These are phyloP conservation scores for Brachionichthys hirsutus DNA, from an alignment of 2,113 vertebrate species.

Conservation along the genomic window DNA sequence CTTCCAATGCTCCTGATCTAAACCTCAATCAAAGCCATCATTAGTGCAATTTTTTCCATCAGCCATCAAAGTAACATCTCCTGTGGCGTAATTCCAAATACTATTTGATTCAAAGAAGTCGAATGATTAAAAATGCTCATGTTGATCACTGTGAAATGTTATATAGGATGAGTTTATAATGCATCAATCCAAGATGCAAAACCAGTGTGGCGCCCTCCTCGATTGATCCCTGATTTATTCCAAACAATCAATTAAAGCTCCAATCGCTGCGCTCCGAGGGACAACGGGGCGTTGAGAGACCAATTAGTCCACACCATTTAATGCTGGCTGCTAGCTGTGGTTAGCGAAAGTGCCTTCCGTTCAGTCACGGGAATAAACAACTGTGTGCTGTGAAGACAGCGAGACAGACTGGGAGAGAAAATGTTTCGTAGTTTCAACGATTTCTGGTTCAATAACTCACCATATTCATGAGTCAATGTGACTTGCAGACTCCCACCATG, in stretches of 20 bases:
- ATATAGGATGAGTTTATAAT: no score
- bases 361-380: not conserved
- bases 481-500: constrained; percentile 19
- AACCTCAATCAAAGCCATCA: no score
- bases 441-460: constrained; percentile 29
- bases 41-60: no score
- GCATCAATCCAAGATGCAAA: no score
- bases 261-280: constrained; percentile 1
- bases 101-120: no score
- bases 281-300: constrained; percentile 20
- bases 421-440: not conserved
- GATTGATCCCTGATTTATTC: constrained; percentile 7
- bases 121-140: no score
- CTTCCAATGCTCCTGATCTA: no score
- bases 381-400: not conserved
- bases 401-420: not conserved
- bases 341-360: constrained; percentile 17
- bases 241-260: constrained; percentile 27
- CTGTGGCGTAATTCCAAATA: no score
- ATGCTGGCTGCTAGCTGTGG: constrained; percentile 19
- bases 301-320: constrained; percentile 11
- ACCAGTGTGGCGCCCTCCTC: no score
- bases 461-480: constrained; percentile 21
- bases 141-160: no score
- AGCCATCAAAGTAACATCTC: no score